Conservation (phyloP, 2,888 invertebrate genomes). For the Lepeophtheirus nordmannii region DNA sequence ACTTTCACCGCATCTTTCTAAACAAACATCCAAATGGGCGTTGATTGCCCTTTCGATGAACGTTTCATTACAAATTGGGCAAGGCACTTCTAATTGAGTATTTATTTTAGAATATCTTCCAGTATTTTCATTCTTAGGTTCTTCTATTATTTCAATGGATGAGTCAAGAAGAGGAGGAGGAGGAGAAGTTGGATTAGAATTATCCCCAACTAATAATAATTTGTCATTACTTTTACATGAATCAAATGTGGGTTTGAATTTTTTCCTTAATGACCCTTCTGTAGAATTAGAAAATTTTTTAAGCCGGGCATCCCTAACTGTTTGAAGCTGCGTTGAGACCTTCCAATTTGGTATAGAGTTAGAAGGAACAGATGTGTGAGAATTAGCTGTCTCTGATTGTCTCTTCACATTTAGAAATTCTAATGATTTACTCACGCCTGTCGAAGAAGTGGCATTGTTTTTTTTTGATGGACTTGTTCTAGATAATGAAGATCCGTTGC, state of each 20-base stretch:
- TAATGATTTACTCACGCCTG: no score
- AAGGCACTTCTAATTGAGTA: slow-evolving; percentile 30
- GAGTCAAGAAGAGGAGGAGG: not conserved
- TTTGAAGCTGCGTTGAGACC: not conserved
- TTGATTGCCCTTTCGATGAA: slow-evolving; percentile 34
- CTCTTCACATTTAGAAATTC: no score
- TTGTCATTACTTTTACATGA: no score
- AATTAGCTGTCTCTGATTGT: no score
- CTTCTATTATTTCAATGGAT: not conserved
- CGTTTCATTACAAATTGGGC: slow-evolving; percentile 39
- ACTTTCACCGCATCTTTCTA: slow-evolving; percentile 27
- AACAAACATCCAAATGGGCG: slow-evolving; percentile 42
- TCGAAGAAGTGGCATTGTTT: no score
- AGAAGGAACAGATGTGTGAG: no score
- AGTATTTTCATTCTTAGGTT: not conserved
- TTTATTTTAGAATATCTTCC: no score
- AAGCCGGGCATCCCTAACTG: slow-evolving; percentile 4
- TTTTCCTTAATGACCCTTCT: not conserved
- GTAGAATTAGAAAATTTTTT: not conserved
- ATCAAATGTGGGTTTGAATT: no score
- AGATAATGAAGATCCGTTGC: no score
- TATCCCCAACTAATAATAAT: no score
- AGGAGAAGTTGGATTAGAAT: not conserved
- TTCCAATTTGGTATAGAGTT: no score
- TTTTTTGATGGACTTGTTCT: no score